phyloP scores from a whole-genome alignment of 30 jellyfish, hydroid and myxozoan genomes.

The Haliclystus octoradiatus region DNA sequence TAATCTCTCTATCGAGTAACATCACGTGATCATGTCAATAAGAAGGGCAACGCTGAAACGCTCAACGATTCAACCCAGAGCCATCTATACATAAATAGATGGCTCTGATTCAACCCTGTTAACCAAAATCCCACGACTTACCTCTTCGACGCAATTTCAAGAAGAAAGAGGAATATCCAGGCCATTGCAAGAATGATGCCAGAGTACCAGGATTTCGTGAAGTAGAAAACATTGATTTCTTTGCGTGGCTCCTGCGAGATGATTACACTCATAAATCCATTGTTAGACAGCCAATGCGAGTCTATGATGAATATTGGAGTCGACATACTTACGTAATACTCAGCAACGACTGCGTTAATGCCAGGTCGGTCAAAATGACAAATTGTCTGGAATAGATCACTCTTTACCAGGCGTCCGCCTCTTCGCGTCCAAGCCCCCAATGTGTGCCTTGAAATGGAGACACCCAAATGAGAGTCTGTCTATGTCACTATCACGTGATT shows the following conservation, averaged over 20 bases:
- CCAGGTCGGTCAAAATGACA: constrained; percentile 85
- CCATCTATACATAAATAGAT: too few relatives aligned
- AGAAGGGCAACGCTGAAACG: neutral
- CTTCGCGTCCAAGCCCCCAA: constrained; percentile 88
- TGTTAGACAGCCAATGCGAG: too few relatives aligned
- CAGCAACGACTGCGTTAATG: constrained; percentile 76
- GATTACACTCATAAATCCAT: too few relatives aligned
- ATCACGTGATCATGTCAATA: neutral
- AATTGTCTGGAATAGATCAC: constrained; percentile 47
- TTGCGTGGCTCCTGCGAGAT: constrained; percentile 22
- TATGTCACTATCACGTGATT: too few relatives aligned
- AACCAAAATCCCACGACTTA: constrained; percentile 16
- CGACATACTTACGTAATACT: constrained; percentile 40
- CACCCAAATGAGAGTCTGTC: too few relatives aligned
- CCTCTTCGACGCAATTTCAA: constrained; percentile 57
- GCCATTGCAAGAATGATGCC: constrained; percentile 55
- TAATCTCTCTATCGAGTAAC: constrained; percentile 39
- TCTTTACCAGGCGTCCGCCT: constrained; percentile 43
- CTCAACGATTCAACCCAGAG: neutral
- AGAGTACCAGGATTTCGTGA: constrained; percentile 74
- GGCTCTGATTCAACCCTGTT: too few relatives aligned
- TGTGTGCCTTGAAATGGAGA: too few relatives aligned
- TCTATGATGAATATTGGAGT: neutral
- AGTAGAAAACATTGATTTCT: constrained; percentile 38
- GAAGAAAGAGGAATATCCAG: constrained; percentile 56